Percentiles rank a stretch among this genome's conserved stretches.
Conservation (phyloP, 2,113 vertebrate genomes). For the Leucoraja erinaceus region DNA sequence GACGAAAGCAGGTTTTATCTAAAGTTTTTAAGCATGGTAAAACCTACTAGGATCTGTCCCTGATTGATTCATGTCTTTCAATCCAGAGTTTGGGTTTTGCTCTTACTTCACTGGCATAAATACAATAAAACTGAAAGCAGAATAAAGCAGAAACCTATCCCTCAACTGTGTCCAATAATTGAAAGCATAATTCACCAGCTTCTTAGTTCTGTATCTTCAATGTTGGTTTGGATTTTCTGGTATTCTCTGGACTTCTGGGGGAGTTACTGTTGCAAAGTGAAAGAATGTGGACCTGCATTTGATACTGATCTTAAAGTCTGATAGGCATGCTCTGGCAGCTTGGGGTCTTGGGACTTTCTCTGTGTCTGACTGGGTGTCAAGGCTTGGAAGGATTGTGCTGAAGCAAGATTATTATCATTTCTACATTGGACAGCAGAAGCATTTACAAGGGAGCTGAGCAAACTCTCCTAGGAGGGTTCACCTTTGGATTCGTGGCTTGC, state of each 20-base stretch:
- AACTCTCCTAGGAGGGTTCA: background rate
- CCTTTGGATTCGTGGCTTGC: background rate
- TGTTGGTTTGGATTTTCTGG: background rate
- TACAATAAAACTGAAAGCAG: background rate
- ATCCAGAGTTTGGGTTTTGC: background rate
- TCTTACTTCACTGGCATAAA: background rate
- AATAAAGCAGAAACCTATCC: background rate
- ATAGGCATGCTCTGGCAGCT: background rate
- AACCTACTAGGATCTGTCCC: no score
- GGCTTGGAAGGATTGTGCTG: background rate
- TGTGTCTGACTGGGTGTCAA: background rate
- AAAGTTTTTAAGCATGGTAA: background rate
- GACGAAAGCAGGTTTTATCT: background rate
- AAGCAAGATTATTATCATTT: background rate
- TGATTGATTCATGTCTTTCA: background rate
- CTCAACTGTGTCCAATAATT: background rate
- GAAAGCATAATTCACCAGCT: background rate
- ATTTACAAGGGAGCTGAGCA: background rate
- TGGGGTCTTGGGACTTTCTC: background rate
- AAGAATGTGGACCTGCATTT: background rate
- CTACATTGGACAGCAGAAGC: background rate
- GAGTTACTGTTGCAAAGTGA: background rate
- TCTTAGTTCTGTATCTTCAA: background rate
- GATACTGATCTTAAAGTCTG: background rate
- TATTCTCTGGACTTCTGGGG: background rate